Conservation (phyloP, 2,113 vertebrate species). For the Cheilinus undulatus region DNA sequence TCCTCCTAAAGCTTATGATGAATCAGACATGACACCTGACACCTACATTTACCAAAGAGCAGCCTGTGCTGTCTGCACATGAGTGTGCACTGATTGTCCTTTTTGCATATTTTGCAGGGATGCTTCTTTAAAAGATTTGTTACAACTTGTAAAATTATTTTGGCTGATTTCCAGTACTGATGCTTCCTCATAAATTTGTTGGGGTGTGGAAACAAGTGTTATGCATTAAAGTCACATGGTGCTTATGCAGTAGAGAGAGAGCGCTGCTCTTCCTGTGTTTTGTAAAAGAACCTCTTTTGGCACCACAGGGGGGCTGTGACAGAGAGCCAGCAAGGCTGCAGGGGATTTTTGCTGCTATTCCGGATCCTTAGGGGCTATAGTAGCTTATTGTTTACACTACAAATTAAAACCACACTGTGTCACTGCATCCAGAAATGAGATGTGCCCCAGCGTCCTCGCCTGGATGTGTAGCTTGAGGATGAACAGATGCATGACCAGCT, state of each 20-base stretch:
- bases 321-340: constrained; percentile 49
- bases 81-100: neutral
- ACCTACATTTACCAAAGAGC: constrained; percentile 29
- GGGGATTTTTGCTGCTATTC: constrained; percentile 55
- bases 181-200: constrained; percentile 26
- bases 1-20: constrained; percentile 37
- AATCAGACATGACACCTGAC: constrained; percentile 43
- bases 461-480: constrained; percentile 7
- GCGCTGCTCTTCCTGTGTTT: constrained; percentile 29
- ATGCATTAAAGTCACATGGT: constrained; percentile 33
- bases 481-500: constrained; percentile 24
- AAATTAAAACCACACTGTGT: constrained; percentile 42
- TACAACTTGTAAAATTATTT: constrained; percentile 12
- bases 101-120: neutral
- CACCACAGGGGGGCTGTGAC: constrained; percentile 50
- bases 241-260: constrained; percentile 24
- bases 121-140: constrained; percentile 26
- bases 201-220: constrained; percentile 40
- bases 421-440: no score
- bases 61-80: constrained; percentile 1
- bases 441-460: no score
- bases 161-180: constrained; percentile 43
- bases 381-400: constrained; percentile 34
- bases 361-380: constrained; percentile 34
- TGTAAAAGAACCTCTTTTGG: constrained; percentile 44